These are phyloP conservation scores for Melitaea cinxia DNA, from an alignment of 1,140 invertebrate species.

Conservation along the genomic window DNA sequence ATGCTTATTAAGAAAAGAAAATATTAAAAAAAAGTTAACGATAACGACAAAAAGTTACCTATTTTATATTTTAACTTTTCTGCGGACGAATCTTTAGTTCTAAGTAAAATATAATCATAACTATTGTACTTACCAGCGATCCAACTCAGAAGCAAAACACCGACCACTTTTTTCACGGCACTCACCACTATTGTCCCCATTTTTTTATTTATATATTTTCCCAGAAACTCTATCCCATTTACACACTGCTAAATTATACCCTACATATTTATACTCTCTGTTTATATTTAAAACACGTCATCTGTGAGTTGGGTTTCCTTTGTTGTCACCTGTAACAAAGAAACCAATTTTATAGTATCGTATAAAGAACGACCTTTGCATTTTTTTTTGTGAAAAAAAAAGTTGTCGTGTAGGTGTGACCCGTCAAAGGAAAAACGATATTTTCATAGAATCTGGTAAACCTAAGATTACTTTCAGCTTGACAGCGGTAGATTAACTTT, in stretches of 20 bases:
- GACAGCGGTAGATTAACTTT: slow-evolving; percentile 5
- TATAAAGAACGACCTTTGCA: slow-evolving; percentile 34
- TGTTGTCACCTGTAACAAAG: slow-evolving; percentile 58
- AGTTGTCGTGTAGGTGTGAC: slow-evolving; percentile 14
- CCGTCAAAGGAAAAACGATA: slow-evolving; percentile 19
- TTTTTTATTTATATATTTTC: slow-evolving; percentile 33
- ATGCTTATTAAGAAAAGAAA: too few species aligned
- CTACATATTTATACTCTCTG: slow-evolving; percentile 40
- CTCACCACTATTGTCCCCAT: slow-evolving; percentile 48
- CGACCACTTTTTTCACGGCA: slow-evolving; percentile 41
- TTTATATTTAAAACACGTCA: slow-evolving; percentile 39
- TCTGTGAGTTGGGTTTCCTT: slow-evolving; percentile 43
- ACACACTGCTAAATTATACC: slow-evolving; percentile 13
- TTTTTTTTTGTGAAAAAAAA: slow-evolving; percentile 26
- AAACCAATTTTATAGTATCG: slow-evolving; percentile 44
- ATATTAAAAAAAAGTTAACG: too few species aligned
- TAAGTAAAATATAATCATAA: background rate
- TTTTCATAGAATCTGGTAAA: slow-evolving; percentile 24
- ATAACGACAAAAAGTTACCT: too few species aligned
- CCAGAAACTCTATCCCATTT: slow-evolving; percentile 31
- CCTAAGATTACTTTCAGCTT: background rate
- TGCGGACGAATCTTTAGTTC: too few species aligned
- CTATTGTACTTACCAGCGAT: slow-evolving; percentile 51
- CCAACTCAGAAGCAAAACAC: slow-evolving; percentile 50
- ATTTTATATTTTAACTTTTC: too few species aligned